Percentiles rank a stretch among this genome's conserved stretches.
phyloP scores from a whole-genome alignment of 2,113 vertebrate genomes.

The Erythrolamprus reginae region DNA sequence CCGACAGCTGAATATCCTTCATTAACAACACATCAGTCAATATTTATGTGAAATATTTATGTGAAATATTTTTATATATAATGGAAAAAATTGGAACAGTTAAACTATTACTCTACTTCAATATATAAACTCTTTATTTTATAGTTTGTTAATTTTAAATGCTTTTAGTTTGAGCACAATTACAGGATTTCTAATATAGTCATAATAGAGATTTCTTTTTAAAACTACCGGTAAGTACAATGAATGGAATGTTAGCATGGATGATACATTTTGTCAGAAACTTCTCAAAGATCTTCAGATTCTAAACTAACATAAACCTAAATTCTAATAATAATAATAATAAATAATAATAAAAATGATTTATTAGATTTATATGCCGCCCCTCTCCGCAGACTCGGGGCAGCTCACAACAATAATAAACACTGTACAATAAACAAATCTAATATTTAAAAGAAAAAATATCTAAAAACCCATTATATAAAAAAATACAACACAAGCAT shows the following conservation, averaged over 20 bases:
- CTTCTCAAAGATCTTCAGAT: background rate
- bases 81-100: background rate
- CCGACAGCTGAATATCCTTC: slow-evolving; percentile 7
- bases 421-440: too few relatives aligned
- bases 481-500: too few relatives aligned
- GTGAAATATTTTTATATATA: slow-evolving; percentile 3
- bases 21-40: slow-evolving; percentile 24
- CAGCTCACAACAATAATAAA: too few relatives aligned
- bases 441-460: too few relatives aligned
- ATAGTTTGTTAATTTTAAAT: slow-evolving; percentile 4
- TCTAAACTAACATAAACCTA: background rate
- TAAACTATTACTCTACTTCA: slow-evolving; percentile 12
- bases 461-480: too few relatives aligned
- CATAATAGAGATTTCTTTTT: background rate
- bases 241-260: background rate
- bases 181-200: background rate
- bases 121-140: background rate
- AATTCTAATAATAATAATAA: too few relatives aligned
- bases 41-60: slow-evolving; percentile 25
- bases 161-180: background rate
- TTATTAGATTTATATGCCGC: too few relatives aligned
- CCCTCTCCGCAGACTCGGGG: too few relatives aligned
- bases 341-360: too few relatives aligned
- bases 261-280: background rate
- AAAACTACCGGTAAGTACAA: background rate